Base-by-base conservation (phyloP, 92 coral and sea anemone genomes). In the Zoanthus solanderi region DNA sequence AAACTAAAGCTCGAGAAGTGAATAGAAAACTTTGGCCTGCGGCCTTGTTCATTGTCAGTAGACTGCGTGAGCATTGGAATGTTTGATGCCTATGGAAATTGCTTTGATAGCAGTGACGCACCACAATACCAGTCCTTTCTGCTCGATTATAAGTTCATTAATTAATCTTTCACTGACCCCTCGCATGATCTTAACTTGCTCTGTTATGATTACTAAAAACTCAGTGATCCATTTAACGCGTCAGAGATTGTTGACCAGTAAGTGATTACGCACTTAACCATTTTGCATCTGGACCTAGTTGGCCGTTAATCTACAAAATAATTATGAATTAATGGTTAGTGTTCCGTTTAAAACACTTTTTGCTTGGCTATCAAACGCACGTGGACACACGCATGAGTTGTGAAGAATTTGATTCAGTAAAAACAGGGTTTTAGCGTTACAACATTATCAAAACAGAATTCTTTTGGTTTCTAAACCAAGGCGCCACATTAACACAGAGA, bases 21-120 rank as follows among this genome's bases (percentile, higher is more conserved):
- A 81, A 81, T 63, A 65, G 75, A 17, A 46, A 31, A 81, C 32
- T 12, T 65, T 81, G 45, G 85, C 85, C 85, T 65, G 60, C 66
- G 85, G 85, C 85, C 23, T 10, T 81, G 0, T 5, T 46, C 34
- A 65, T 81, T 81, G 85, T 81, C 46, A 23, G 23, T 23, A 6
- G 85, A 0, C 85, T 81, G 85, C 85, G 85, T 81, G 85, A 81
- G 75, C 12, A 42, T 68, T 18, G 74, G 85, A 81, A 81, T 81
- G 74, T 81, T 63, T 81, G 54, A 47, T n/a, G n/a, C 31, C 54
- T n/a, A 65, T 46, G 66, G 85, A 81, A 81, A 77, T 52, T 81
- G 75, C 60, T 47, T 81, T 65, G 58, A 44, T 65, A 81, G 17
- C 30, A 45, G n/a, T 80, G 85, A 81, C 85, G 85, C 85, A 81